Evolutionary conservation across 92 coral and sea anemone species (phyloP), one percentile per base, ranked within the genome.

Genomic region (Scolanthus callimorphus): DNA sequence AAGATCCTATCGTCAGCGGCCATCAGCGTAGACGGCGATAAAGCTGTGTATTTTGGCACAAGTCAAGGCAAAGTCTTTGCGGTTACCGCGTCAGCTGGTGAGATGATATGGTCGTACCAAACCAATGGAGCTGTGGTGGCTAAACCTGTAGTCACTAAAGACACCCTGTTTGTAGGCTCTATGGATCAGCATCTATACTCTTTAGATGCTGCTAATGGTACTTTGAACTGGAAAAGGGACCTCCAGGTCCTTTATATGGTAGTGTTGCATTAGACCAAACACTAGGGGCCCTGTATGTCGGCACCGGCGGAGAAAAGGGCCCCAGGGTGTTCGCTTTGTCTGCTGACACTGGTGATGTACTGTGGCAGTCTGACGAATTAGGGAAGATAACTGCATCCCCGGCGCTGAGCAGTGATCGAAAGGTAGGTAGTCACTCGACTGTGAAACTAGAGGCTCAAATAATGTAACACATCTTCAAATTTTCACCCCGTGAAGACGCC

Each of bases 71-170:
- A 27, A 13, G 57, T 87, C 27, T 83, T 82, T 44, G 85, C 86
- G 17, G 57, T 87, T 31, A 48, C 62, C 24, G 59, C 86, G 3
- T 29, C 50, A 22, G 65, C 77, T 68, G 96, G 96, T 0, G 67
- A 80, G 22, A 50, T 66, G 4, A 31, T 82, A 28, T 87, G 96
- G 96, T 62, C 65, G 0, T 63, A 60, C 29, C 60, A 62, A 26
- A 61, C 83, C 37, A 71, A 64, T 4, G 90, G 90, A 19, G 83
- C 85, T 0, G 66, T 87, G 11, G 83, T 87, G n/a, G 95, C 95
- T 29, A 51, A 52, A 39, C 95, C 95, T 9, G 30, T 21, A 0
- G 67, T 87, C 17, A 52, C 80, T n/a, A 44, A 46, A 20, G 86
- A 90, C 11, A 58, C 71, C 2, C 39, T 87, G 3, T 87, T 56